Evolutionary conservation across 1,140 invertebrate species (phyloP), one percentile per base, ranked within the genome.

Genomic region (Mesaphorura yosii): DNA sequence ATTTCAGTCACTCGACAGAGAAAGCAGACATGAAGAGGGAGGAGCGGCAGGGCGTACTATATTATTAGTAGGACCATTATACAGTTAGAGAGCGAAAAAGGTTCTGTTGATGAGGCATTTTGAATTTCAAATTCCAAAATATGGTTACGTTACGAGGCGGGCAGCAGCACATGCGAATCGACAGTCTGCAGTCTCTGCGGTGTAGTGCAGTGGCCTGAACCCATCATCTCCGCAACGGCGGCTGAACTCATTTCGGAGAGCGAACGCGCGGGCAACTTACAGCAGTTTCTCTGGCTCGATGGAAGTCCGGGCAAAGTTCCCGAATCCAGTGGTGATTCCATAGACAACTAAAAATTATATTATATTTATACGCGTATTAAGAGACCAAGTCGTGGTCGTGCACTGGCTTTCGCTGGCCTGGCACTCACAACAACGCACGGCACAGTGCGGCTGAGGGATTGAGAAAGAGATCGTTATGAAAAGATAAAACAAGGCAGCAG

Each of bases 251-350:
- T n/a, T n/a, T n/a, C n/a, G n/a, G n/a, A n/a, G n/a, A n/a, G n/a
- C n/a, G n/a, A n/a, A 20, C 22, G 10, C 23, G 10, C n/a, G 3
- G 15, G 6, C 19, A 38, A 53, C 64, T 66, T 72, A 80, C 79
- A 73, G 69, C 1, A 84, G 67, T 60, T 83, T 76, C 44, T 80
- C 74, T 17, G 69, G 69, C 19, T 67, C 64, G 48, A 84, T 82
- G 6, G 73, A 68, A 1, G 74, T 78, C 5, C 72, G 71, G 0
- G 82, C 78, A 72, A 84, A 84, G 57, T 82, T 83, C 48, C 82
- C 82, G 67, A 85, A 83, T 28, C 83, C 82, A n/a, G 82, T 85
- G 4, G 81, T 85, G 29, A 84, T 78, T 19, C 82, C 83, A 67
- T 84, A 84, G 5, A 81, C 81, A 53, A 79, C 78, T 78, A 64